A percentile compares a stretch with the other conserved stretches of the same genome.
These are phyloP conservation scores for Dascillus cervinus DNA, from an alignment of 2,888 invertebrate genomes.

Conservation along the genomic window DNA sequence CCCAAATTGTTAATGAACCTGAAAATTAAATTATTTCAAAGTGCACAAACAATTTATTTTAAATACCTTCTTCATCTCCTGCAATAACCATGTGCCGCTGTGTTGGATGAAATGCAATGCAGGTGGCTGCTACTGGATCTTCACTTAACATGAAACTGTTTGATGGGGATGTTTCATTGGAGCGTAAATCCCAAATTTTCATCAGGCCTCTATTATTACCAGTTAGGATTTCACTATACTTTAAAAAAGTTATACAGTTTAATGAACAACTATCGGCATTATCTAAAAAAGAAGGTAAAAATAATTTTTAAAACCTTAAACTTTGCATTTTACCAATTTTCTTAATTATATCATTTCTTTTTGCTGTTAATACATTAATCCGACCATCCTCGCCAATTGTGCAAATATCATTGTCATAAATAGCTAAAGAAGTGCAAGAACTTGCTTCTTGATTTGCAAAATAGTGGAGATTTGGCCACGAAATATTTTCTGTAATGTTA, in stretches of 20 bases:
- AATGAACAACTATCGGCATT: constrained; percentile 77
- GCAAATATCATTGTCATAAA: constrained; percentile 69
- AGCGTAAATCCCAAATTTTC: constrained; percentile 81
- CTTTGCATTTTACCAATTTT: constrained; percentile 42
- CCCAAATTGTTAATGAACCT: constrained; percentile 80
- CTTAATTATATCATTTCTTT: constrained; percentile 43
- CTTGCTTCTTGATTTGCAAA: constrained; percentile 49
- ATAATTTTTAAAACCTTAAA: no score
- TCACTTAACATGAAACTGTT: constrained; percentile 68
- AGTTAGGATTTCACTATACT: constrained; percentile 65
- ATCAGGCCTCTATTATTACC: constrained; percentile 84
- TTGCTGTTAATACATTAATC: constrained; percentile 50
- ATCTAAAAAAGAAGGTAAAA: constrained; percentile 43
- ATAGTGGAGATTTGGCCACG: constrained; percentile 62
- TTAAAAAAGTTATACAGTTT: constrained; percentile 68
- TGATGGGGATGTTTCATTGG: constrained; percentile 53
- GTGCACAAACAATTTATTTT: constrained; percentile 1
- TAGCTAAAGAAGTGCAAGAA: constrained; percentile 70
- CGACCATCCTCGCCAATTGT: constrained; percentile 81
- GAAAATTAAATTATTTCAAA: constrained; percentile 8
- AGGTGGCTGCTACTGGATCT: constrained; percentile 65
- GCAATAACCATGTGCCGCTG: constrained; percentile 78
- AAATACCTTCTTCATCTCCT: constrained; percentile 68
- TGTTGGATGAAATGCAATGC: constrained; percentile 76
- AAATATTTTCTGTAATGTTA: constrained; percentile 50